phyloP scores from a whole-genome alignment of 2,113 vertebrate genomes.

The Kobus ellipsiprymnus region DNA sequence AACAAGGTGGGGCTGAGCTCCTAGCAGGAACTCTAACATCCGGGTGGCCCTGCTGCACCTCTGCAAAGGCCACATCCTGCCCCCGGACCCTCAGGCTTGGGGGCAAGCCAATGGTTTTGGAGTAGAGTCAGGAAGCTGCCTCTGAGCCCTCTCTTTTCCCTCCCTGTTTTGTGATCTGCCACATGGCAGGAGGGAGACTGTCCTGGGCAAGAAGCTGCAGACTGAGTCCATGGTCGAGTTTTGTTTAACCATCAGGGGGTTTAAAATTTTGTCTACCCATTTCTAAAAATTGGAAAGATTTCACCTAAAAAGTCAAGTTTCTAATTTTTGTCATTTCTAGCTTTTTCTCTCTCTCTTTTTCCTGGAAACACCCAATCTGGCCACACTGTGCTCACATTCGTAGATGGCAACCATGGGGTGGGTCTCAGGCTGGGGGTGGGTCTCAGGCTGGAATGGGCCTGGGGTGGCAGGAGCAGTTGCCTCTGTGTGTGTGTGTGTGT shows the following conservation, averaged over 20 bases:
- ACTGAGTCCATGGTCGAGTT: neutral
- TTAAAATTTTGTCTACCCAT: neutral
- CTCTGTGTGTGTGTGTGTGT: neutral
- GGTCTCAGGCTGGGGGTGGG: neutral
- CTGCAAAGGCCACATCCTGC: slow-evolving; percentile 19
- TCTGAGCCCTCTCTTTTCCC: neutral
- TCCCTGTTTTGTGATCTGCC: neutral
- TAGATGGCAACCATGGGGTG: neutral
- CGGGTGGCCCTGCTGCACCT: slow-evolving; percentile 44
- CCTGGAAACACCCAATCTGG: neutral
- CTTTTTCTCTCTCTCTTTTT: neutral
- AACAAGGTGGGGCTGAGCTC: slow-evolving; percentile 74
- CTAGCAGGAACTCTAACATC: slow-evolving; percentile 55
- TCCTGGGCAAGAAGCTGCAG: neutral
- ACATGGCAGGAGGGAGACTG: neutral
- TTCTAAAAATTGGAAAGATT: neutral
- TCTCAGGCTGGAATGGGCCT: neutral
- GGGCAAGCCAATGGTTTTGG: neutral
- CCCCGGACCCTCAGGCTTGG: neutral
- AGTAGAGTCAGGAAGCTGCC: neutral
- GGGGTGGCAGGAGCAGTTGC: neutral
- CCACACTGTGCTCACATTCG: neutral
- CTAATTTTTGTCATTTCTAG: neutral
- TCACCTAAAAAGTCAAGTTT: neutral
- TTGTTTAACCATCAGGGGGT: neutral